Evolutionary conservation across 2,888 invertebrate species (phyloP).

Genomic region (Pterostichus niger): DNA sequence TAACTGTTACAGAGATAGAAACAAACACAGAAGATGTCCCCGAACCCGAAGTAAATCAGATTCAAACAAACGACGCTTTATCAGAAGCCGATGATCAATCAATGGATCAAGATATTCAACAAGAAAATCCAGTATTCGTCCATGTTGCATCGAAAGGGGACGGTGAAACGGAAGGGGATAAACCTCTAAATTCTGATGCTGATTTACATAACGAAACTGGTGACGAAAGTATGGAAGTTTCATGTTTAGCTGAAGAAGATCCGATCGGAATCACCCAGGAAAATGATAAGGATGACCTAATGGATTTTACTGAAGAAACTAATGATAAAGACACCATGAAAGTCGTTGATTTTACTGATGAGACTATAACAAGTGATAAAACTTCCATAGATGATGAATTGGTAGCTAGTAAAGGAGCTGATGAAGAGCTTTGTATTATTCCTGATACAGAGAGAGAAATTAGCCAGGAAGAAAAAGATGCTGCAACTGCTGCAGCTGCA

Average conservation of each 20-base stretch:
- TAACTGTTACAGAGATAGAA: constrained; percentile 47
- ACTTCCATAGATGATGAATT: constrained; percentile 70
- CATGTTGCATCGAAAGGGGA: constrained; percentile 69
- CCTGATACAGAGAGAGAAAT: constrained; percentile 85
- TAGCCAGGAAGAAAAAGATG: constrained; percentile 84
- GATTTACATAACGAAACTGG: constrained; percentile 54
- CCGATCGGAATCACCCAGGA: constrained; percentile 68
- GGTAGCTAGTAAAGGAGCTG: constrained; percentile 79
- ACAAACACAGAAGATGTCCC: constrained; percentile 60
- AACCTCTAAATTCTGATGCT: constrained; percentile 29
- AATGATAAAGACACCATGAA: constrained; percentile 70
- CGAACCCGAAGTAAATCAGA: constrained; percentile 47
- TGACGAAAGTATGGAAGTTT: constrained; percentile 52
- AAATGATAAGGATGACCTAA: constrained; percentile 41
- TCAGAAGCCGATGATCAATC: constrained; percentile 50
- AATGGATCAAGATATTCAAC: constrained; percentile 62
- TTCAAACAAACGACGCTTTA: constrained; percentile 36
- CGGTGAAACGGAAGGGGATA: constrained; percentile 44
- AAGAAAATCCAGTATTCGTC: constrained; percentile 69
- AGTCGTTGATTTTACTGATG: constrained; percentile 71
- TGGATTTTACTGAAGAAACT: constrained; percentile 64
- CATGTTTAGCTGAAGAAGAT: constrained; percentile 68
- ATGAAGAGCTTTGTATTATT: constrained; percentile 84
- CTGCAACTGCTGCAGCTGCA: constrained; percentile 76
- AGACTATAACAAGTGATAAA: constrained; percentile 70